These are phyloP conservation scores for Tetraodon nigroviridis DNA, from an alignment of 2,113 vertebrate species.

Conservation along the genomic window DNA sequence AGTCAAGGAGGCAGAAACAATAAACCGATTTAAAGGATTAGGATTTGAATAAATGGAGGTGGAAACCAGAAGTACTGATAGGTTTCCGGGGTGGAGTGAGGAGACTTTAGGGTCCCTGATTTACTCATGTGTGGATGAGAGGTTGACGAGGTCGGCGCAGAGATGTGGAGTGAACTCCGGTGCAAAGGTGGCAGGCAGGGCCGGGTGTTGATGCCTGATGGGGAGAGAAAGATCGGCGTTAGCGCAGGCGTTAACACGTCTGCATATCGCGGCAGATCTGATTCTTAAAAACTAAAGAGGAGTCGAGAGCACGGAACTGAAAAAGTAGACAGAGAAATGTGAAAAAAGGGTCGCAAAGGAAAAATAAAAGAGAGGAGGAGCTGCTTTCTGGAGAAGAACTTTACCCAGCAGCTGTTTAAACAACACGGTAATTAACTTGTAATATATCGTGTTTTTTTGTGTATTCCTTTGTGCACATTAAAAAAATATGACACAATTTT, in stretches of 20 bases:
- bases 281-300: slow-evolving; percentile 11
- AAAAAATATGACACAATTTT: slow-evolving; percentile 3
- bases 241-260: slow-evolving; percentile 21
- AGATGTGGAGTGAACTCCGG: slow-evolving; percentile 38
- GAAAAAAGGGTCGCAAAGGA: slow-evolving; percentile 10
- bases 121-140: slow-evolving; percentile 35
- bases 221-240: slow-evolving; percentile 14
- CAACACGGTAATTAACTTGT: slow-evolving; percentile 47
- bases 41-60: background rate
- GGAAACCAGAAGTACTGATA: background rate
- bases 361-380: slow-evolving; percentile 35
- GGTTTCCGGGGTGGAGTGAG: slow-evolving; percentile 49
- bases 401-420: slow-evolving; percentile 66
- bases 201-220: slow-evolving; percentile 34
- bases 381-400: slow-evolving; percentile 51
- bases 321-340: slow-evolving; percentile 1
- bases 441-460: slow-evolving; percentile 22
- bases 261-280: background rate
- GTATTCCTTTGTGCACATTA: slow-evolving; percentile 15
- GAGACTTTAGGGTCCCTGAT: slow-evolving; percentile 34
- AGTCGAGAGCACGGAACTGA: slow-evolving; percentile 17
- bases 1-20: slow-evolving; percentile 25
- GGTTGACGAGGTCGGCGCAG: slow-evolving; percentile 25
- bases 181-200: slow-evolving; percentile 21
- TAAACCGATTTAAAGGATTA: slow-evolving; percentile 6